These are phyloP conservation scores for Blomia tropicalis DNA, from an alignment of 2,888 invertebrate genomes.

Conservation along the genomic window DNA sequence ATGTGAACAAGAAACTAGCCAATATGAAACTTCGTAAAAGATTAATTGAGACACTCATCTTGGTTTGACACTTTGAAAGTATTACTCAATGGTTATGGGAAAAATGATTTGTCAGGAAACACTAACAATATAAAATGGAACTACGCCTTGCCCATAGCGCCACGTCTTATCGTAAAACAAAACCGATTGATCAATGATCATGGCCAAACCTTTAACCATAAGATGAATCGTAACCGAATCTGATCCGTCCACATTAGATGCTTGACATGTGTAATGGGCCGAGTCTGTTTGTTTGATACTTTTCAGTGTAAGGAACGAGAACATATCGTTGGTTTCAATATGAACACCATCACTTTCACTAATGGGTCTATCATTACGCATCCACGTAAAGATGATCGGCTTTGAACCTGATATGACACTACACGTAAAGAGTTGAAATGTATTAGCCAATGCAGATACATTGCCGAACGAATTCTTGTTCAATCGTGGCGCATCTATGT, in stretches of 20 bases:
- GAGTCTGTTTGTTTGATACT: constrained; percentile 6
- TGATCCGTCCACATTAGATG: neutral
- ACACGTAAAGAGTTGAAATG: neutral
- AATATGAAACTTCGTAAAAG: too few species aligned
- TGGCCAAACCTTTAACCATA: neutral
- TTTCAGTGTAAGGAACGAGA: neutral
- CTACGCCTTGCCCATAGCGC: neutral
- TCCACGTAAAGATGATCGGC: neutral
- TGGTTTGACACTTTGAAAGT: too few species aligned
- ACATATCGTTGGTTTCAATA: constrained; percentile 9
- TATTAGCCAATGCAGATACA: neutral
- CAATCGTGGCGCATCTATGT: neutral
- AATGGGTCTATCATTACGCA: neutral
- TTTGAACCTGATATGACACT: neutral
- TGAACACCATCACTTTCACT: neutral
- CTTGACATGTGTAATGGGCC: constrained; percentile 15
- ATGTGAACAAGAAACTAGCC: neutral
- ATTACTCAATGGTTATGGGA: too few species aligned
- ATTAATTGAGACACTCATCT: too few species aligned
- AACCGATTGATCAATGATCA: neutral
- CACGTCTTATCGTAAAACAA: neutral
- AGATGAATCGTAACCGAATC: neutral
- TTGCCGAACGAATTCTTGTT: neutral
- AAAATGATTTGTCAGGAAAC: too few species aligned
- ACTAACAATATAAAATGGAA: constrained; percentile 1